Conservation (phyloP, 2,113 vertebrate genomes). For the Hyperopisus bebe region DNA sequence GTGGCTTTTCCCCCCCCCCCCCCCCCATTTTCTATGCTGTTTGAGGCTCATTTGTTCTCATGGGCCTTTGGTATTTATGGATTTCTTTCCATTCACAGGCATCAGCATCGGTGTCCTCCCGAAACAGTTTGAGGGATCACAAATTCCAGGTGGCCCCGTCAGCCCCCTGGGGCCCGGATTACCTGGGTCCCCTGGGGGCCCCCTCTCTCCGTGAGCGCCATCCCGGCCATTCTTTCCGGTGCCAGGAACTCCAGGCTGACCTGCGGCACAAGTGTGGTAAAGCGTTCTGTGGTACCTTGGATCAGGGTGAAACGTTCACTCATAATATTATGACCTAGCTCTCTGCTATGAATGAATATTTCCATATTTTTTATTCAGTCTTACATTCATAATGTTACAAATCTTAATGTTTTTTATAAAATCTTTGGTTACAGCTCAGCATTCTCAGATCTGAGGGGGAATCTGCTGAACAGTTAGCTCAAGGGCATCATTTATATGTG, state of each 20-base stretch:
- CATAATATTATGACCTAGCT: neutral
- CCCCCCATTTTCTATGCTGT: slow-evolving; percentile 9
- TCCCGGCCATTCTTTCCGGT: slow-evolving; percentile 59
- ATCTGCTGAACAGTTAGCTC: neutral
- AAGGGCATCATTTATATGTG: neutral
- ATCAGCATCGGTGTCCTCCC: slow-evolving; percentile 55
- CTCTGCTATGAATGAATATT: neutral
- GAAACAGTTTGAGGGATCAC: slow-evolving; percentile 65
- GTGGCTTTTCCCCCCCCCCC: slow-evolving; percentile 5
- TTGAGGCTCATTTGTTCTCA: slow-evolving; percentile 41
- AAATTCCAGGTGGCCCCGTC: slow-evolving; percentile 58
- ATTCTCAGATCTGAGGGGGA: neutral
- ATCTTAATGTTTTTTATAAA: neutral
- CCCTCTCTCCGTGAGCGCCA: slow-evolving; percentile 54
- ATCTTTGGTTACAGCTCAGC: neutral
- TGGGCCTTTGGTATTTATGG: slow-evolving; percentile 50
- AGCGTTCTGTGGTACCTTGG: neutral
- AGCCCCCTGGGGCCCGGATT: slow-evolving; percentile 51
- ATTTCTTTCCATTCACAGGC: slow-evolving; percentile 58
- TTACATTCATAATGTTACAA: neutral
- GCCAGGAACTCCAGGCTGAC: slow-evolving; percentile 53
- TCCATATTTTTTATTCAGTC: neutral
- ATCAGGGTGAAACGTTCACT: neutral
- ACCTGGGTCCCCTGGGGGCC: slow-evolving; percentile 54
- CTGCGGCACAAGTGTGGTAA: slow-evolving; percentile 32